Base-by-base conservation (phyloP, 2,888 invertebrate genomes). In the Clistopyga incitator region DNA sequence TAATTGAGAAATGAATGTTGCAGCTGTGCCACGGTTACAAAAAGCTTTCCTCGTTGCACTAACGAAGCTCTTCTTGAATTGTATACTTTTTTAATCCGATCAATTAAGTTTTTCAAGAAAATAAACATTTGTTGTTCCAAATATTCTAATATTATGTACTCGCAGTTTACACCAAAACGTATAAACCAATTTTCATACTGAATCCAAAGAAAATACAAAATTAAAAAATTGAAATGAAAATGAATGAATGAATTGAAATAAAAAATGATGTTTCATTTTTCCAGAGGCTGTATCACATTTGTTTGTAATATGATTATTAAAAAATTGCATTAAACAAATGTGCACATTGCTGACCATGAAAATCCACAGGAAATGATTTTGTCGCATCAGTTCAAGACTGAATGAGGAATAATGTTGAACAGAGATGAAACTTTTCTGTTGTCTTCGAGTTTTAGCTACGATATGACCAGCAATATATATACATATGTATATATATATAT, bases 401-500 rank as follows among this genome's bases (percentile, higher is more conserved):
- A 38, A 11, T 68, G 23, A 77, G 15, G 34, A 59, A 68, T 68
- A 20, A 59, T 68, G 45, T 42, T 15, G 6, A 56, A 54, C 54
- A 67, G 13, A 18, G 18, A 67, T 29, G 67, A 64, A n/a, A 8
- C 6, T 38, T n/a, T 1, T 34, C 85, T 75, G 29, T 20, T 75
- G 25, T 34, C 54, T 75, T 52, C 13, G 56, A 64, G 25, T 71
- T 78, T 78, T 61, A 64, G 54, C 38, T 54, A 13, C 23, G 75
- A 18, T 18, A 45, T 25, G 23, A 52, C 56, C 65, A 59, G 82
- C 75, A 79, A 84, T 29, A 29, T 29, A 84, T 68, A 84, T 76
- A 86, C 83, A 86, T 86, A n/a, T n/a, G n/a, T n/a, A n/a, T n/a
- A 84, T 29, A 29, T 29, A 84, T 68, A 84, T 76, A 86, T 84